Conservation (phyloP, 2,113 vertebrate genomes). For the Sapajus apella region DNA sequence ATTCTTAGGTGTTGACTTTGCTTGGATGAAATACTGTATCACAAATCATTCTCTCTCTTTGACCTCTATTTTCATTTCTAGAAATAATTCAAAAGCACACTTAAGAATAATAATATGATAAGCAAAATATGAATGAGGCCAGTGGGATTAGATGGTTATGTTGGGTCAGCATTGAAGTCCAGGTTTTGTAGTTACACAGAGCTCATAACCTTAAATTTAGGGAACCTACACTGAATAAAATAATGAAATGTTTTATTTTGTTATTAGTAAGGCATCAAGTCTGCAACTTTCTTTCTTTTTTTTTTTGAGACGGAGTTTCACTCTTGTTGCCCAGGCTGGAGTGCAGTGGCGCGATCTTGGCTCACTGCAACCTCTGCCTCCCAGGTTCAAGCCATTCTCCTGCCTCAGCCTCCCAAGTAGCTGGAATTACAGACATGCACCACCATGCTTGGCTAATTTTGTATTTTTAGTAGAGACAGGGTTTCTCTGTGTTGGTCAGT, state of each 20-base stretch:
- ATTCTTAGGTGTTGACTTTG: neutral
- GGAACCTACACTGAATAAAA: neutral
- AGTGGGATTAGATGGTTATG: neutral
- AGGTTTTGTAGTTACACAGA: neutral
- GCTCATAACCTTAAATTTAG: neutral
- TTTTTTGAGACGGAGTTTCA: too few species aligned
- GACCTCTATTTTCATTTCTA: neutral
- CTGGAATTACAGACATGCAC: too few species aligned
- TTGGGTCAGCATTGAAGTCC: neutral
- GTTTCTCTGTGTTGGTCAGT: too few species aligned
- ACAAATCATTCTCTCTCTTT: neutral
- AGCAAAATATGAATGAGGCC: neutral
- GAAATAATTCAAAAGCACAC: neutral
- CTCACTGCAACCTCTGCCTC: too few species aligned
- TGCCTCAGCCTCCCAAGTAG: too few species aligned
- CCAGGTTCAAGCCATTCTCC: too few species aligned
- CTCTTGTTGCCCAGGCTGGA: too few species aligned
- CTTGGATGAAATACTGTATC: neutral
- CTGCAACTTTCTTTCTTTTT: neutral
- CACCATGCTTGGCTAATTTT: too few species aligned
- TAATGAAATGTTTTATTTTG: neutral
- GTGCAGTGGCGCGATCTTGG: too few species aligned
- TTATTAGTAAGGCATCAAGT: neutral
- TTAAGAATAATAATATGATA: neutral
- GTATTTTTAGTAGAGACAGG: too few species aligned